Conservation (phyloP, 2,888 invertebrate genomes). For the Drosophila limbata region DNA sequence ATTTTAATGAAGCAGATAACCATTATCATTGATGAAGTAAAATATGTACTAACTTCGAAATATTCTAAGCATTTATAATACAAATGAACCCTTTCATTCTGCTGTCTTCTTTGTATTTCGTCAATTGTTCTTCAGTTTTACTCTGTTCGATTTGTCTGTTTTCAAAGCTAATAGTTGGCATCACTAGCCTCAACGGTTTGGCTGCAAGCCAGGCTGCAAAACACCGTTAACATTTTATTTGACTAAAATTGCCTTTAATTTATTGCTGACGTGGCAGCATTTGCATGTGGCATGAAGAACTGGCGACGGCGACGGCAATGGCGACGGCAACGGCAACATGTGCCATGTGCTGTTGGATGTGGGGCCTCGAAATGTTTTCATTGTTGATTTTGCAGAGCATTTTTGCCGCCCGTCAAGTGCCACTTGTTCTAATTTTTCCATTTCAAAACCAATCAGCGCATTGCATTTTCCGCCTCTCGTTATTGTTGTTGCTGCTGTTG, state of each 20-base stretch:
- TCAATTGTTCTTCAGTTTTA: too few relatives aligned
- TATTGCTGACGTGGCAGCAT: slow-evolving; percentile 76
- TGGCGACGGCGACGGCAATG: not conserved
- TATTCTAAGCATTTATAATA: too few relatives aligned
- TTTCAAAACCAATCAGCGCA: slow-evolving; percentile 75
- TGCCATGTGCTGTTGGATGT: slow-evolving; percentile 15
- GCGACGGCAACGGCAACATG: slow-evolving; percentile 15
- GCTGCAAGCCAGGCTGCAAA: slow-evolving; percentile 33
- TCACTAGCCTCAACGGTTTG: slow-evolving; percentile 4
- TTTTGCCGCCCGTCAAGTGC: slow-evolving; percentile 60
- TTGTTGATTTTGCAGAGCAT: slow-evolving; percentile 72
- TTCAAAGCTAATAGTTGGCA: not conserved
- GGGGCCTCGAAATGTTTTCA: slow-evolving; percentile 68
- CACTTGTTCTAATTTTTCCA: slow-evolving; percentile 79
- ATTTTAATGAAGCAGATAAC: too few relatives aligned
- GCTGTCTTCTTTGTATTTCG: too few relatives aligned
- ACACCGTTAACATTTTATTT: slow-evolving; percentile 80
- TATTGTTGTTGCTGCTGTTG: not conserved
- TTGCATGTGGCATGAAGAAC: slow-evolving; percentile 48
- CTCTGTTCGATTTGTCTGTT: not conserved
- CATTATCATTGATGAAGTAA: too few relatives aligned
- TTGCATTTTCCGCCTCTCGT: slow-evolving; percentile 15
- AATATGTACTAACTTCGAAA: too few relatives aligned
- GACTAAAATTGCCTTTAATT: slow-evolving; percentile 81
- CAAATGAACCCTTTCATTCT: too few relatives aligned